Percentiles rank a stretch among this genome's conserved stretches.
phyloP scores from a whole-genome alignment of 2,797 vertebrate genomes.

The Babyrousa celebensis region DNA sequence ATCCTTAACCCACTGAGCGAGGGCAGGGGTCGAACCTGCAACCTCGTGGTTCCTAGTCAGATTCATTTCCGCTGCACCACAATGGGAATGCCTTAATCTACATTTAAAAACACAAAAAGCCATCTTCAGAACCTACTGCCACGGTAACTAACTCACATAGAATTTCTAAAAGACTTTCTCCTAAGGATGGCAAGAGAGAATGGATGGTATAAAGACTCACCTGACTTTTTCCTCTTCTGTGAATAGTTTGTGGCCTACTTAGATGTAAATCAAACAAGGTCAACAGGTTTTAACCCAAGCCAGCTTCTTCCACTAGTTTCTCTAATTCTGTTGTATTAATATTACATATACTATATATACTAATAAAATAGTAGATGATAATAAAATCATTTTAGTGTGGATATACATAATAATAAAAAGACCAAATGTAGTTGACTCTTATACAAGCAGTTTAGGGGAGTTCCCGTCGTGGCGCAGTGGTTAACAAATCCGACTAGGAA shows the following conservation, averaged over 20 bases:
- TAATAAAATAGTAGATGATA: not conserved
- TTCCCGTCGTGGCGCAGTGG: too few relatives aligned
- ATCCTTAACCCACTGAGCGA: too few relatives aligned
- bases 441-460: not conserved
- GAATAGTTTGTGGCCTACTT: slow-evolving; percentile 7
- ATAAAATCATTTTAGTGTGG: not conserved
- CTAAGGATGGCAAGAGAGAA: not conserved
- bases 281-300: slow-evolving; percentile 1
- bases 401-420: not conserved
- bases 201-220: not conserved
- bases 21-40: too few relatives aligned
- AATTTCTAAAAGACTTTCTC: slow-evolving; percentile 52
- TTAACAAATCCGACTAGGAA: too few relatives aligned
- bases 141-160: slow-evolving; percentile 16
- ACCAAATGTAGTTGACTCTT: not conserved
- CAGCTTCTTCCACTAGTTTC: not conserved
- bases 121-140: slow-evolving; percentile 20
- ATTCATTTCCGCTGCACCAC: too few relatives aligned
- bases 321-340: not conserved
- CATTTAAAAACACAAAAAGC: slow-evolving; percentile 48
- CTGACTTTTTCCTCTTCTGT: not conserved
- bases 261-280: not conserved
- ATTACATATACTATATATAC: not conserved
- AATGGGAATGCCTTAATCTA: not conserved
- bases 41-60: too few relatives aligned